Base-by-base conservation (phyloP, 1,140 invertebrate species). In the Atta cephalotes region DNA sequence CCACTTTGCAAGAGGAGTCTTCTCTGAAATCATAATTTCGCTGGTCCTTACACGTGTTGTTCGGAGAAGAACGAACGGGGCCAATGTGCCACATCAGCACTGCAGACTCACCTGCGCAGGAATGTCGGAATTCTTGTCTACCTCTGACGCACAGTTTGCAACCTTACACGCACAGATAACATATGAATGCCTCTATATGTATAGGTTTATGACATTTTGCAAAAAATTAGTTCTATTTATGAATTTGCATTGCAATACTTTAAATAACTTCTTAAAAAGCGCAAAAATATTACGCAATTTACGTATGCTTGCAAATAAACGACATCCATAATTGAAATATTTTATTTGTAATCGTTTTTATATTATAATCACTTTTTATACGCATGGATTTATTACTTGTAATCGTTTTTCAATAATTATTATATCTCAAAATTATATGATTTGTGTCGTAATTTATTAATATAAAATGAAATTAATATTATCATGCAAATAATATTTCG, bases 21-120 rank as follows among this genome's bases (percentile, higher is more conserved):
- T 74, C 70, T 74, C 18, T 1, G 56, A 63, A 84, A 62, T 35
- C 31, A 62, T 45, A 74, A 84, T 74, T 82, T 74, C 21, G 21
- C 21, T 25, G 68, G 12, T 60, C 25, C 56, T 62, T 12, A 18
- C 68, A 16, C 25, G n/a, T 14, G 56, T 5, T 49, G 3, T 74
- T 74, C 53, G 56, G 53, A 9, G 49, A 63, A 58, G 78, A 86
- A 39, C 62, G 79, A 93, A 93, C 87, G 92, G 81, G 92, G 92
- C 86, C 92, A 93, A 90, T 87, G 92, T 90, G 92, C 93, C 89
- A 93, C 92, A 93, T 93, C 92, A 92, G 92, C 88, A 60, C 60
- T 53, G 72, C 76, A 89, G 62, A 88, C 87, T 93, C 93, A 93
- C 92, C 92, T 93, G 92, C 71, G 56, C 86, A 91, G 87, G 91